These are phyloP conservation scores for Sipha maydis DNA, from an alignment of 2,888 invertebrate genomes.

Conservation along the genomic window DNA sequence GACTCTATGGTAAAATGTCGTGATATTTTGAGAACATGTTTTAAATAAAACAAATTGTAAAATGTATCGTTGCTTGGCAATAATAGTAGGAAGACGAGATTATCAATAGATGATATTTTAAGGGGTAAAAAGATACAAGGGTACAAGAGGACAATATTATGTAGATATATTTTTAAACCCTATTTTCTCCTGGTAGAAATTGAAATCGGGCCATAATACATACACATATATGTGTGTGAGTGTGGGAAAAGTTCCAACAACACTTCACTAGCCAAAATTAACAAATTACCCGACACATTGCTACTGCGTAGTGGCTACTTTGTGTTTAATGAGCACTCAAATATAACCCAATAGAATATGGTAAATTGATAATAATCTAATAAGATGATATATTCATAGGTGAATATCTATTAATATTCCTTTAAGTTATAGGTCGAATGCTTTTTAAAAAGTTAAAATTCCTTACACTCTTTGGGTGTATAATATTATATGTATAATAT, in stretches of 20 bases:
- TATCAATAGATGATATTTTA: too few species aligned
- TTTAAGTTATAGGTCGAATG: not conserved
- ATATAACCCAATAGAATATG: not conserved
- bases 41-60: too few species aligned
- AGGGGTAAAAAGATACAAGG: too few species aligned
- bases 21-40: too few species aligned
- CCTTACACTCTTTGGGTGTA: not conserved
- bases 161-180: too few species aligned
- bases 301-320: not conserved
- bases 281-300: slow-evolving; percentile 38
- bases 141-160: too few species aligned
- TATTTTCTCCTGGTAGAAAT: too few species aligned
- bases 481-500: too few species aligned
- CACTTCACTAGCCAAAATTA: slow-evolving; percentile 45
- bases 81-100: too few species aligned
- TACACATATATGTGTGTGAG: not conserved
- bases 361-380: not conserved
- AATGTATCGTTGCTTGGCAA: too few species aligned
- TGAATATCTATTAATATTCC: not conserved
- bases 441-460: not conserved
- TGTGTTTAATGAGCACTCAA: not conserved
- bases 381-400: not conserved
- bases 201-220: not conserved
- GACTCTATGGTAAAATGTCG: too few species aligned
- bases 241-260: slow-evolving; percentile 45